Conservation (phyloP, 2,113 vertebrate genomes). For the Megaceryle maxima region DNA sequence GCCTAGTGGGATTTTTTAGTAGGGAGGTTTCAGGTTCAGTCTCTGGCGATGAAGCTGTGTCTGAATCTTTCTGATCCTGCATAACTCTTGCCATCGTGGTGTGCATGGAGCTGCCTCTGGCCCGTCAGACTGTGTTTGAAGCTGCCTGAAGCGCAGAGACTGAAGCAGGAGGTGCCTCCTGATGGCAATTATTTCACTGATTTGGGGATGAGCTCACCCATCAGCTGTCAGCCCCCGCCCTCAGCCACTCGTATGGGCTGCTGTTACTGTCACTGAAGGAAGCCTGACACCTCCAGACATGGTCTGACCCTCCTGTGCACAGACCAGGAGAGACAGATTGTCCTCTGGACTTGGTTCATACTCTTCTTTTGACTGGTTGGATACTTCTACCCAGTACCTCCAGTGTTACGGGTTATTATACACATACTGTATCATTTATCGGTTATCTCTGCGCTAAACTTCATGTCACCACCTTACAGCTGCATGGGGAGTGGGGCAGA, state of each 20-base stretch:
- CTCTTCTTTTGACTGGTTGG: neutral
- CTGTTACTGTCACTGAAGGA: too few relatives aligned
- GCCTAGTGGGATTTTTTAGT: too few relatives aligned
- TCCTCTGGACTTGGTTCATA: neutral
- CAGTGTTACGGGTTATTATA: neutral
- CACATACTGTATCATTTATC: rapidly evolving
- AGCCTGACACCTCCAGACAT: neutral
- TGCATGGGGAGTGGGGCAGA: neutral
- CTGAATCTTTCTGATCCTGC: neutral
- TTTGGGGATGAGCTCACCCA: neutral
- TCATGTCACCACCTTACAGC: neutral
- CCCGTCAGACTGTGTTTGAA: neutral
- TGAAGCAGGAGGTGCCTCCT: too few relatives aligned
- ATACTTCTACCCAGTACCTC: neutral
- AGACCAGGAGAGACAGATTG: too few relatives aligned
- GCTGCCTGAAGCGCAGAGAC: neutral
- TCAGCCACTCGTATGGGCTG: too few relatives aligned
- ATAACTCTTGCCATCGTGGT: neutral
- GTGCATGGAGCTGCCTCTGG: neutral
- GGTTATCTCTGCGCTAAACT: too few relatives aligned
- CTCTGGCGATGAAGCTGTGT: neutral
- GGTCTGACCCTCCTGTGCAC: rapidly evolving
- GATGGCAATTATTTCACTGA: too few relatives aligned
- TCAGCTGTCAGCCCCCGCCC: neutral
- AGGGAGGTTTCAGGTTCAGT: too few relatives aligned